These are phyloP conservation scores for Mamestra configurata DNA, from an alignment of 1,140 invertebrate genomes.

Conservation along the genomic window DNA sequence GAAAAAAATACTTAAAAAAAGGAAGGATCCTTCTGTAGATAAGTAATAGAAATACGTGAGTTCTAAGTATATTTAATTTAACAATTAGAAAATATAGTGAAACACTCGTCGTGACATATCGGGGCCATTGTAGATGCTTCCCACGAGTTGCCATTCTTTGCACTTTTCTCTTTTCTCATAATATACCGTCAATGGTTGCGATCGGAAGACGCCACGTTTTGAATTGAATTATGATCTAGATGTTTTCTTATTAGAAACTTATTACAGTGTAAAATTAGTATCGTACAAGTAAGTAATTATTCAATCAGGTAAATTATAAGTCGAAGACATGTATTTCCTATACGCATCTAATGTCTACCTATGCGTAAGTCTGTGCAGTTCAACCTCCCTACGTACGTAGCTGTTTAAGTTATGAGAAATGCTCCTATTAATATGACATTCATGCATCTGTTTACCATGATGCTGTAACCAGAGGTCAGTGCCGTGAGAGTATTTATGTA, in stretches of 20 bases:
- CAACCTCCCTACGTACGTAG: not conserved
- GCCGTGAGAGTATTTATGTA: slow-evolving; percentile 11
- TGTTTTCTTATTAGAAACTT: slow-evolving; percentile 42
- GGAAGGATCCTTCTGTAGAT: not conserved
- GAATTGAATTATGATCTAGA: slow-evolving; percentile 60
- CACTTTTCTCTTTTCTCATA: slow-evolving; percentile 86
- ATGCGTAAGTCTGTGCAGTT: too few relatives aligned
- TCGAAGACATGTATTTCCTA: not conserved
- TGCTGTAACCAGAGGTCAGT: slow-evolving; percentile 18
- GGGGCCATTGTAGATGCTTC: slow-evolving; percentile 75
- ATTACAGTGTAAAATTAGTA: slow-evolving; percentile 17
- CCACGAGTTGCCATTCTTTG: slow-evolving; percentile 81
- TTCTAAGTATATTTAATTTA: slow-evolving; percentile 53
- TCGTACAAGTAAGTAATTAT: not conserved
- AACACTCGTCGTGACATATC: slow-evolving; percentile 75
- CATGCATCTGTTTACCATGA: slow-evolving; percentile 17
- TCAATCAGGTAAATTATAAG: not conserved
- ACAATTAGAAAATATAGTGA: slow-evolving; percentile 82
- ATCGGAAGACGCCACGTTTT: slow-evolving; percentile 68
- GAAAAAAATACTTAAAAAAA: not conserved
- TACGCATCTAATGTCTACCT: not conserved
- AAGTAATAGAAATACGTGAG: not conserved
- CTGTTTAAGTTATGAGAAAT: not conserved
- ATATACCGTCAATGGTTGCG: slow-evolving; percentile 64
- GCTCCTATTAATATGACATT: slow-evolving; percentile 5